A percentile compares a stretch with the other conserved stretches of the same genome.
Evolutionary conservation across 2,113 vertebrate genomes (phyloP).

Genomic region (Pseudorasbora parva): DNA sequence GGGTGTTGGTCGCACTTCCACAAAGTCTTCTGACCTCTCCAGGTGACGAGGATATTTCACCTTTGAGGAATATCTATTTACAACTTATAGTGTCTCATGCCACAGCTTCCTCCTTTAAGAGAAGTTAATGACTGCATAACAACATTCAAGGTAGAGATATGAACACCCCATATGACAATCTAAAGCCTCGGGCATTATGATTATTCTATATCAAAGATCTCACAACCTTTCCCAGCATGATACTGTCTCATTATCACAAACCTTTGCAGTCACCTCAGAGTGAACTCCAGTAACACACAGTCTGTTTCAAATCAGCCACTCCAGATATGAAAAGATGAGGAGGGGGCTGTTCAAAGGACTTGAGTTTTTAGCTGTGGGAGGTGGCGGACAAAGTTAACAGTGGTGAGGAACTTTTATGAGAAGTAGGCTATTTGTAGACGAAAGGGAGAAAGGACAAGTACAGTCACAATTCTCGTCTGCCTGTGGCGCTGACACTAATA

Average conservation of each 20-base stretch:
- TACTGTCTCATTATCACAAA: background rate
- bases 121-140: background rate
- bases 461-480: constrained; percentile 17
- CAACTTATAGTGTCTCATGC: background rate
- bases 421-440: background rate
- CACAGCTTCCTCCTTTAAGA: background rate
- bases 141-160: background rate
- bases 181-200: background rate
- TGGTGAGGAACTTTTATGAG: background rate
- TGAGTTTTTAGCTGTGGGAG: background rate
- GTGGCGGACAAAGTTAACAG: background rate
- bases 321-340: background rate
- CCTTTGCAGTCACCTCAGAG: background rate
- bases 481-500: constrained; percentile 31
- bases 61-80: background rate
- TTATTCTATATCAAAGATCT: constrained; percentile 3
- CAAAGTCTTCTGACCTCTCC: background rate
- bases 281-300: constrained; percentile 14
- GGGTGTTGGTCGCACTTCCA: background rate
- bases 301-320: background rate
- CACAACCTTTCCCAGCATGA: background rate
- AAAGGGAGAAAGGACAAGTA: background rate
- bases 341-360: too few relatives aligned
- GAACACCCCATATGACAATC: background rate
- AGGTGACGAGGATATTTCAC: background rate